Evolutionary conservation across 64 coral and sea anemone genomes (phyloP).

Genomic region (Montipora foliosa): DNA sequence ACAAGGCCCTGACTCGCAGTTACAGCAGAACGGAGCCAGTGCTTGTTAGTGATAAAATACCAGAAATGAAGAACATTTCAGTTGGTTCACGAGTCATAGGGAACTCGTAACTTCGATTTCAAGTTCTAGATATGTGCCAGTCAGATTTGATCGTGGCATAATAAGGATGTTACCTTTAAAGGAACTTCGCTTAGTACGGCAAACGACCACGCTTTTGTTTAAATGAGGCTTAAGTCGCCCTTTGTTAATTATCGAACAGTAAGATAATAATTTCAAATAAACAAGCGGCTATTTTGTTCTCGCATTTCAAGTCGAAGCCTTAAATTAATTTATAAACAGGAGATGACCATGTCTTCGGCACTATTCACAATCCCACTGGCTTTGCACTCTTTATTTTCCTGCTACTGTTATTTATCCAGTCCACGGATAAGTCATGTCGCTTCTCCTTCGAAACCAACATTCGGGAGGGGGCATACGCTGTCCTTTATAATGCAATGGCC

Average conservation of each 20-base stretch:
- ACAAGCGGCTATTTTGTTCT: no score
- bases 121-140: neutral
- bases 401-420: no score
- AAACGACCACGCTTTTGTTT: neutral
- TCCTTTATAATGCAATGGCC: no score
- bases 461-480: no score
- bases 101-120: neutral
- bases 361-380: no score
- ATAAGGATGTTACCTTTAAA: neutral
- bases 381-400: no score
- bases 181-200: neutral
- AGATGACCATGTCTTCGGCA: no score
- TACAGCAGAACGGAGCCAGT: neutral
- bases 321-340: no score
- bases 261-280: neutral
- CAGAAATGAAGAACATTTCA: neutral
- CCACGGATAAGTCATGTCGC: no score
- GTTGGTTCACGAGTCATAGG: neutral
- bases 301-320: neutral
- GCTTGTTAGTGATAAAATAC: slow-evolving; percentile 9
- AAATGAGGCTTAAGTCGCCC: neutral
- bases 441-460: no score
- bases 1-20: neutral
- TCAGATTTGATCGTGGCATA: neutral
- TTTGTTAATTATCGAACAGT: neutral